Conservation (phyloP, 2,113 vertebrate genomes). For the Gobius niger region DNA sequence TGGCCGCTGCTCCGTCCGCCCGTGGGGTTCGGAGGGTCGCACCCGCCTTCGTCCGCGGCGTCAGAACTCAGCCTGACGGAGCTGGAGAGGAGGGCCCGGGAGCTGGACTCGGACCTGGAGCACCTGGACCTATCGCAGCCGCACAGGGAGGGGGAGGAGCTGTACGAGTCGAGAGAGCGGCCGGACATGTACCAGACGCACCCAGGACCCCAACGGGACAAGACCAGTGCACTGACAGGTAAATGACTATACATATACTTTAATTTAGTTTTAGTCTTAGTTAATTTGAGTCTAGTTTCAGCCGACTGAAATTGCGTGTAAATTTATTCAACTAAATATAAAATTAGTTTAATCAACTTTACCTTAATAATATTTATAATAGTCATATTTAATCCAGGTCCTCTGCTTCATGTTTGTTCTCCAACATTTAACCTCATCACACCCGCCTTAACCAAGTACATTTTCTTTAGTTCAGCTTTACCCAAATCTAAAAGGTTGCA, state of each 20-base stretch:
- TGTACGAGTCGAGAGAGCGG: slow-evolving; percentile 59
- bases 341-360: no score
- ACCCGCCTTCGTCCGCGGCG: slow-evolving; percentile 75
- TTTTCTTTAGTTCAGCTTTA: no score
- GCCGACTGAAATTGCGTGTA: no score
- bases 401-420: no score
- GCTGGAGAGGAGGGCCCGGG: slow-evolving; percentile 71
- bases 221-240: slow-evolving; percentile 49
- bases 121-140: slow-evolving; percentile 64
- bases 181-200: slow-evolving; percentile 66
- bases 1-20: slow-evolving; percentile 80
- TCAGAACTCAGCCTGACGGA: slow-evolving; percentile 77
- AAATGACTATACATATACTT: slow-evolving; percentile 11
- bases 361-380: no score
- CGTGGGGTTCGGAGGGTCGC: slow-evolving; percentile 77
- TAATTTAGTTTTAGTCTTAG: no score
- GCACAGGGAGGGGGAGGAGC: slow-evolving; percentile 46
- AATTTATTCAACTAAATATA: no score
- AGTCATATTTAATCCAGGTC: no score
- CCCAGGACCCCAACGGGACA: slow-evolving; percentile 66
- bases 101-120: slow-evolving; percentile 70
- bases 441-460: no score
- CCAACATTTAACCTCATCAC: no score
- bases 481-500: no score
- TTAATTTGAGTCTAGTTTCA: no score